Base-by-base conservation (phyloP, 23 tunicate genomes). In the Halocynthia aurantium region DNA sequence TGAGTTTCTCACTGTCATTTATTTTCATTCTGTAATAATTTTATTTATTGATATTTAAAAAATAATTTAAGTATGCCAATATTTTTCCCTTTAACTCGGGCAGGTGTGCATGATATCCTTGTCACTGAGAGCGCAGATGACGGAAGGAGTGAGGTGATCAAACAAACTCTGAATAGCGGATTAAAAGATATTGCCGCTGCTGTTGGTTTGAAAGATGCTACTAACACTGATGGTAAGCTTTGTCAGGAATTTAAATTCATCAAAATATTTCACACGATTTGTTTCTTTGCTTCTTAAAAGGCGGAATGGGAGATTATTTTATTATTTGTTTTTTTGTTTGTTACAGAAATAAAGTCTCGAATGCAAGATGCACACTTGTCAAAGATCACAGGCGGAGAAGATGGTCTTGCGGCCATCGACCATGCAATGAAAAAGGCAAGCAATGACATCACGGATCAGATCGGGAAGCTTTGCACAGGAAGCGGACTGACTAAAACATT, bases 61-160 rank as follows among this genome's bases (percentile, higher is more conserved):
- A 31, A 31, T 31, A 31, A 31, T 31, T 31, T 31, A 4, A 31
- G 4, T 31, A 31, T 31, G 44, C 44, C 44, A 31, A 31, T 31
- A 31, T 31, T 31, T 31, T 31, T 31, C 1, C 44, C 44, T 31
- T 31, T 4, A 31, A 31, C 44, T 31, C 44, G 5, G 9, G 19
- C 77, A 92, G 98, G 98, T 52, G 98, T 92, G 8, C 88, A 82
- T 73, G 98, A 92, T 65, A 92, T 92, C 51, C 57, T 82, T 10
- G 86, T 83, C 22, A 82, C 81, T 7, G 51, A 54, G n/a, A 51
- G 19, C 11, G 97, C 84, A 55, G 82, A 91, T 65, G 40, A 61
- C 5, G 62, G 72, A 51, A 68, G 97, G 63, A 77, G 52, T 7
- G 73, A 72, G 2, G 78, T 91, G 5, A 78, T 91, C 4, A 76